Conservation (phyloP, 2,797 vertebrate genomes). For the Nothura maculosa region DNA sequence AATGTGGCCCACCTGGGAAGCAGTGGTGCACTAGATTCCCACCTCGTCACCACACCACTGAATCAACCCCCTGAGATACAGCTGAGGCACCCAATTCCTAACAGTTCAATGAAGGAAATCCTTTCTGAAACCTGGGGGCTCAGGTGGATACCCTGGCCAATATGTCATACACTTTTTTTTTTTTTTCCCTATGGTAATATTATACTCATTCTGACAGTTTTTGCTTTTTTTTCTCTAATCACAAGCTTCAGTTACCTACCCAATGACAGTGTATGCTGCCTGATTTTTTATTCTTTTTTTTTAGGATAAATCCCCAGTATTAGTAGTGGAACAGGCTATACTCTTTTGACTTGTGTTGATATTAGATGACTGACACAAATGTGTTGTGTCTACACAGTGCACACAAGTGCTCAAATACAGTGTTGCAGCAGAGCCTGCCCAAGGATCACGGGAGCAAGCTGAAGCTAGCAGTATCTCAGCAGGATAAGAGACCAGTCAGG, state of each 20-base stretch:
- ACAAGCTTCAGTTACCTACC: neutral
- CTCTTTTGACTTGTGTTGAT: neutral
- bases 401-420: neutral
- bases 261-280: neutral
- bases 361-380: neutral
- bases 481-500: neutral
- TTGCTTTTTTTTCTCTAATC: neutral
- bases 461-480: neutral
- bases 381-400: neutral
- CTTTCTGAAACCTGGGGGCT: no score
- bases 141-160: no score
- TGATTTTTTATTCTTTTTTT: no score
- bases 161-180: no score
- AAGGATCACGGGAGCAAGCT: neutral
- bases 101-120: no score
- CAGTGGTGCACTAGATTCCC: neutral
- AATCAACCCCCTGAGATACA: neutral
- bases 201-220: neutral
- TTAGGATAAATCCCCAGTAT: neutral
- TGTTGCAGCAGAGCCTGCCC: neutral
- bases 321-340: neutral
- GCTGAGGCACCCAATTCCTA: no score
- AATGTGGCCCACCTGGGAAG: neutral
- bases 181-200: neutral
- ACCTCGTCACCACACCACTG: neutral